These are phyloP conservation scores for Trachelus stipa DNA, from an alignment of 2,888 invertebrate genomes.

Conservation along the genomic window DNA sequence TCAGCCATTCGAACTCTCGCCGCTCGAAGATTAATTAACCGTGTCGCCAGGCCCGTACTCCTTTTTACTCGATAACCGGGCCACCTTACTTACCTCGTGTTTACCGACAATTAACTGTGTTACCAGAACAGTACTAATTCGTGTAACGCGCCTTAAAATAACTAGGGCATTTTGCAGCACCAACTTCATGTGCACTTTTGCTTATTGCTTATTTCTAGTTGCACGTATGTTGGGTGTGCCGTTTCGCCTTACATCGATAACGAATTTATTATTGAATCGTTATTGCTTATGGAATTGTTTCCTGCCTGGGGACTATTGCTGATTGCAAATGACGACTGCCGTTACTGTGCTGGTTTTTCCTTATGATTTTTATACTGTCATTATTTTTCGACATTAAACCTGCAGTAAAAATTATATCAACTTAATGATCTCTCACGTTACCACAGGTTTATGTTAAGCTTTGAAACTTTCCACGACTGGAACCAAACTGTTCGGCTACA, in stretches of 20 bases:
- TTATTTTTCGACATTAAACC: background rate
- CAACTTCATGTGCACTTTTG: background rate
- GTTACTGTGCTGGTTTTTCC: background rate
- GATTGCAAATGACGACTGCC: background rate
- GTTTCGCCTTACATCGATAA: background rate
- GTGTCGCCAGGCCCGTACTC: background rate
- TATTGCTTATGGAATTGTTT: background rate
- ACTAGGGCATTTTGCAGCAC: background rate
- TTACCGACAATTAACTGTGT: background rate
- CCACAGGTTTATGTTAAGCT: background rate
- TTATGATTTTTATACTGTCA: background rate
- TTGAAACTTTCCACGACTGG: background rate
- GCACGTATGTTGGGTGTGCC: background rate
- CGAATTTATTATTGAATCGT: background rate
- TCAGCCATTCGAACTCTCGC: background rate
- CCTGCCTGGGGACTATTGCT: background rate
- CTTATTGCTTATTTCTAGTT: background rate
- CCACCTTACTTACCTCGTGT: background rate
- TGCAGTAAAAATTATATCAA: background rate
- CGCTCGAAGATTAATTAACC: background rate
- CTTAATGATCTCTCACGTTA: background rate
- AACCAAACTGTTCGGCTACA: background rate
- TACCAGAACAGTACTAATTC: background rate
- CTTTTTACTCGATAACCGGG: background rate
- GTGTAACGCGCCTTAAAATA: background rate